Evolutionary conservation across 2,888 invertebrate genomes (phyloP).

Genomic region (Steinernema hermaphroditum): DNA sequence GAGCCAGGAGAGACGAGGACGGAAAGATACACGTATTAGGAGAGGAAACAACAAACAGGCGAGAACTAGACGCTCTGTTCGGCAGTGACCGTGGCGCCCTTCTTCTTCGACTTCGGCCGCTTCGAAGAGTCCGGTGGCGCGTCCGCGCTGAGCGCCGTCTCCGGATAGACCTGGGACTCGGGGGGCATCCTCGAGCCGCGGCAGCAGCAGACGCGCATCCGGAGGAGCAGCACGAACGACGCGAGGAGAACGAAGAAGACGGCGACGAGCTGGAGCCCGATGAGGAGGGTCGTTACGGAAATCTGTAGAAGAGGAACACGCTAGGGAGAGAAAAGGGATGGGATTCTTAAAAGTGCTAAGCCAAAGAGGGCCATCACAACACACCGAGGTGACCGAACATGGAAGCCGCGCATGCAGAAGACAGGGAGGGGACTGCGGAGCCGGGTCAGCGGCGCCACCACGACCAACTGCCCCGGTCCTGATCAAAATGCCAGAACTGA

Average conservation of each 20-base stretch:
- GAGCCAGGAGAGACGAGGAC: conserved; percentile 26
- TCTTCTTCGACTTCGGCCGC: conserved; percentile 8
- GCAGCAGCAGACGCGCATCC: conserved; percentile 8
- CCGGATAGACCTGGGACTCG: conserved; percentile 13
- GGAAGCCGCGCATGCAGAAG: conserved; percentile 27
- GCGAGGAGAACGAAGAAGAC: conserved; percentile 21
- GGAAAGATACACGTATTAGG: conserved; percentile 29
- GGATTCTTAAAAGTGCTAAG: conserved; percentile 5
- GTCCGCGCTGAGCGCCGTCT: not conserved
- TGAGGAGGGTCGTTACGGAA: conserved; percentile 25
- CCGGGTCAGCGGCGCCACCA: conserved; percentile 7
- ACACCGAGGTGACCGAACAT: conserved; percentile 37
- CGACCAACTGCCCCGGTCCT: conserved; percentile 11
- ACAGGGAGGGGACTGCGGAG: not conserved
- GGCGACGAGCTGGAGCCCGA: conserved; percentile 27
- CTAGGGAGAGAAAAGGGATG: conserved; percentile 26
- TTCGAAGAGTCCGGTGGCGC: not conserved
- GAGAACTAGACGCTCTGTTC: conserved; percentile 1
- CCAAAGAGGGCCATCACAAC: conserved; percentile 22
- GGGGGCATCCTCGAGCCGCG: not conserved
- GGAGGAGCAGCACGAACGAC: not conserved
- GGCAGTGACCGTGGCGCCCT: not conserved
- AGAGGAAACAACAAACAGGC: conserved; percentile 19
- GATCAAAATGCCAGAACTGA: conserved; percentile 25
- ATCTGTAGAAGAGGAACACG: conserved; percentile 31